Base-by-base conservation (phyloP, 2,113 vertebrate species). In the Oryzias celebensis region DNA sequence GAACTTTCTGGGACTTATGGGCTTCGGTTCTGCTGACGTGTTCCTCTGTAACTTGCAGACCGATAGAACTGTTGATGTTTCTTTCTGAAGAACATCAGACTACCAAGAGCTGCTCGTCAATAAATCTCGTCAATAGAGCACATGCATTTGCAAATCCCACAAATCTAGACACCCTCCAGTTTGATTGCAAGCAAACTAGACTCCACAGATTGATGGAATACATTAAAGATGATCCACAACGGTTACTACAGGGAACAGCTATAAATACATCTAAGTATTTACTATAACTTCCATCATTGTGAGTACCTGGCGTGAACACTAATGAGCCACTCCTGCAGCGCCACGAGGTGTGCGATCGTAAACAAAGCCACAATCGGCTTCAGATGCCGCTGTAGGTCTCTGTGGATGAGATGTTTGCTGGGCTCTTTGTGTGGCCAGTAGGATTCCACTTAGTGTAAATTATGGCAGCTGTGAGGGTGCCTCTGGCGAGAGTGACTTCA, bases 361-460 rank as follows among this genome's bases (percentile, higher is more conserved):
- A 73, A 59, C 23, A 22, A 42, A 59, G 52, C 52, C 62, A 54
- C 43, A 63, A 84, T 83, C 66, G 52, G 63, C 58, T 77, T 58
- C 56, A 44, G 64, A 24, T 71, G 57, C 65, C 56, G 75, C 61
- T 49, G 54, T 14, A 71, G 67, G 68, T 68, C 70, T 75, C 60
- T 64, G 60, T 44, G 70, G 75, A 75, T 45, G 61, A 57, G 46
- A 75, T 72, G 65, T 82, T 87, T 83, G 71, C 70, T 58, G 74
- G 51, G 56, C 46, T 81, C 73, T 83, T 72, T 71, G 71, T 78
- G 82, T 71, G 84, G 83, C 80, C 82, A 46, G 77, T 78, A 72
- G 70, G 79, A 77, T 80, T 75, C 81, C 73, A 81, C 69, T 86
- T 80, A 83, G 78, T 71, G 68, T 82, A 82, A 89, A 75, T 65